Evolutionary conservation across 2,888 invertebrate species (phyloP).

Genomic region (Melangyna quadrimaculata): DNA sequence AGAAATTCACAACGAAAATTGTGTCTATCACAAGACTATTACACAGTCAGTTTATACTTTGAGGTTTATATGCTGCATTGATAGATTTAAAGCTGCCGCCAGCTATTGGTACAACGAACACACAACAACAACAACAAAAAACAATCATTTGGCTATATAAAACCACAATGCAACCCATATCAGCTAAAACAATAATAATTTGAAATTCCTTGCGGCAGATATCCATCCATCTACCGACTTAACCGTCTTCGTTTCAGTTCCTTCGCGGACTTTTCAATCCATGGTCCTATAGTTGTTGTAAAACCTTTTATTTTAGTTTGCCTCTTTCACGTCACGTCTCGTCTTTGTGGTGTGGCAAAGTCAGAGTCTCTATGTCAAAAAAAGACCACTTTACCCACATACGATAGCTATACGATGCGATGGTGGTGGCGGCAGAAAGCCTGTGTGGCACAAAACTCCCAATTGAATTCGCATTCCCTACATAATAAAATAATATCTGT

Average conservation of each 20-base stretch:
- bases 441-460: slow-evolving; percentile 59
- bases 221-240: slow-evolving; percentile 52
- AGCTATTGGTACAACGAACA: slow-evolving; percentile 1
- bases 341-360: background rate
- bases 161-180: slow-evolving; percentile 49
- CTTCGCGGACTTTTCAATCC: background rate
- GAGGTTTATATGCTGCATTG: background rate
- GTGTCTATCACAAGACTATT: slow-evolving; percentile 7
- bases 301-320: background rate
- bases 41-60: background rate
- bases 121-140: background rate
- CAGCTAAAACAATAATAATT: slow-evolving; percentile 59
- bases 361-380: slow-evolving; percentile 38
- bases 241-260: slow-evolving; percentile 10
- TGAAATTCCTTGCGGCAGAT: slow-evolving; percentile 64
- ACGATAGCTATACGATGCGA: slow-evolving; percentile 3
- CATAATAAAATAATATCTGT: slow-evolving; percentile 65
- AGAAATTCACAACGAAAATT: slow-evolving; percentile 1
- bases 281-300: background rate
- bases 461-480: slow-evolving; percentile 66
- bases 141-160: background rate
- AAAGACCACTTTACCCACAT: slow-evolving; percentile 59
- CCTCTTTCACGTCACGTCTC: no score
- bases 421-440: slow-evolving; percentile 46
- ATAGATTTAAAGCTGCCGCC: slow-evolving; percentile 4